Evolutionary conservation across 2,888 invertebrate species (phyloP).

Genomic region (Ecdyonurus torrentis): DNA sequence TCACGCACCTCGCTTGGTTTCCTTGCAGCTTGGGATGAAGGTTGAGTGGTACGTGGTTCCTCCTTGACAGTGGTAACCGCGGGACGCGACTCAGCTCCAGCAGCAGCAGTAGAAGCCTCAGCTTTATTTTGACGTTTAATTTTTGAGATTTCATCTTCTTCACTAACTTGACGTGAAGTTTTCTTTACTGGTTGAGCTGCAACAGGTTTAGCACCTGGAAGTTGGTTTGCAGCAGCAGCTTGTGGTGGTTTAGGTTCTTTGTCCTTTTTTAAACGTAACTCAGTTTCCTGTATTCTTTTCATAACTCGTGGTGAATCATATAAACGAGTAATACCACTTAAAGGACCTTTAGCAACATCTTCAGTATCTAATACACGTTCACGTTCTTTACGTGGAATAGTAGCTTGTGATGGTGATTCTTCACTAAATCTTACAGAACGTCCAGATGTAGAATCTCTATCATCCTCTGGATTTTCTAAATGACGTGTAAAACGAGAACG

Average conservation of each 20-base stretch:
- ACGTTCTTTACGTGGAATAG: slow-evolving; percentile 26
- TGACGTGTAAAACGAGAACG: slow-evolving; percentile 52
- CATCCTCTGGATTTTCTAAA: slow-evolving; percentile 53
- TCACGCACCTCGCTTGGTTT: slow-evolving; percentile 1
- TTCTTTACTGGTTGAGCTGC: slow-evolving; percentile 16
- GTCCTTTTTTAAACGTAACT: slow-evolving; percentile 53
- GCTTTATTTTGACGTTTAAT: slow-evolving; percentile 76
- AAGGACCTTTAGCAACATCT: slow-evolving; percentile 59
- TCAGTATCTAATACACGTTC: slow-evolving; percentile 71
- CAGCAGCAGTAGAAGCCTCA: slow-evolving; percentile 36
- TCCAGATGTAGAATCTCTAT: slow-evolving; percentile 36
- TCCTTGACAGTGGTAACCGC: neutral
- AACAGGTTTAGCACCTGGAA: slow-evolving; percentile 11
- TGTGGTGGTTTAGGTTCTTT: slow-evolving; percentile 12
- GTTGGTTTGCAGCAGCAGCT: slow-evolving; percentile 11
- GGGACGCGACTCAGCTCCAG: slow-evolving; percentile 11
- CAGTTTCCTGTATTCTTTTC: slow-evolving; percentile 70
- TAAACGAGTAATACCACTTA: slow-evolving; percentile 76
- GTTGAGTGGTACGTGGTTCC: neutral
- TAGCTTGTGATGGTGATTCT: slow-evolving; percentile 8
- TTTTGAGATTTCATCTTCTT: slow-evolving; percentile 76
- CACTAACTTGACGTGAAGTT: slow-evolving; percentile 60
- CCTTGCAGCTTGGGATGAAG: neutral
- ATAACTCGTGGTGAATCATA: slow-evolving; percentile 79
- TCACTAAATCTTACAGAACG: slow-evolving; percentile 50